Percentiles rank a stretch among this genome's conserved stretches.
phyloP scores from a whole-genome alignment of 2,888 invertebrate species.

The Oxytorus armatus region DNA sequence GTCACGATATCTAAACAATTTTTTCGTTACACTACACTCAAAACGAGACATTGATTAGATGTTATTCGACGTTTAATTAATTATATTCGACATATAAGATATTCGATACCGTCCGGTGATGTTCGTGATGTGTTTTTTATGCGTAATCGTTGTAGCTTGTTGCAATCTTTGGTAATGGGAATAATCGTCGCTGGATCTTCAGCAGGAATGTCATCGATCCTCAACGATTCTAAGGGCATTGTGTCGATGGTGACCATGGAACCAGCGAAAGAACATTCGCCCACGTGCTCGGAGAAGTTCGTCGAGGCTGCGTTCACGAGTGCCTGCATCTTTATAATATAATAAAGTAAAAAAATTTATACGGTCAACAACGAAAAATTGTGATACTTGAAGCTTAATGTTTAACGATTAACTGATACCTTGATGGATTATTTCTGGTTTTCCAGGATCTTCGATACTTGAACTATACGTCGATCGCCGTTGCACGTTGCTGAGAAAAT shows the following conservation, averaged over 20 bases:
- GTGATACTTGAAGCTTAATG: neutral
- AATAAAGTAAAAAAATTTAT: neutral
- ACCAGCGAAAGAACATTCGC: constrained; percentile 74
- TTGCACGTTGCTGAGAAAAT: neutral
- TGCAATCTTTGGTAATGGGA: constrained; percentile 71
- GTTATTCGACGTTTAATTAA: neutral
- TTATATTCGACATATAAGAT: neutral
- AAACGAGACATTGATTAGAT: neutral
- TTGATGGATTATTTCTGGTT: constrained; percentile 3
- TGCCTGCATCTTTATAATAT: constrained; percentile 73
- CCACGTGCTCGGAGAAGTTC: constrained; percentile 73
- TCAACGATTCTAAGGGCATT: constrained; percentile 71
- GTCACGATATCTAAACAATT: constrained; percentile 76
- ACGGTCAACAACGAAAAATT: too few species aligned
- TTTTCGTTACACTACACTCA: neutral
- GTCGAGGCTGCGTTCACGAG: constrained; percentile 72
- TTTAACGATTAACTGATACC: neutral
- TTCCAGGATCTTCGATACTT: neutral
- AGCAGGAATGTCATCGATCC: constrained; percentile 68
- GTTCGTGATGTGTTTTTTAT: constrained; percentile 76
- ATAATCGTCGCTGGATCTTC: constrained; percentile 70
- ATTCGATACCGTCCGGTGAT: constrained; percentile 76
- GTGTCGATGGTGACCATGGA: constrained; percentile 74
- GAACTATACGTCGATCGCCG: neutral
- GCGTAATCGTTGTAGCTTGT: constrained; percentile 75